A percentile compares a stretch with the other conserved stretches of the same genome.
phyloP scores from a whole-genome alignment of 37 sponge, comb jelly and placozoan genomes.

The Hormiphora californensis region DNA sequence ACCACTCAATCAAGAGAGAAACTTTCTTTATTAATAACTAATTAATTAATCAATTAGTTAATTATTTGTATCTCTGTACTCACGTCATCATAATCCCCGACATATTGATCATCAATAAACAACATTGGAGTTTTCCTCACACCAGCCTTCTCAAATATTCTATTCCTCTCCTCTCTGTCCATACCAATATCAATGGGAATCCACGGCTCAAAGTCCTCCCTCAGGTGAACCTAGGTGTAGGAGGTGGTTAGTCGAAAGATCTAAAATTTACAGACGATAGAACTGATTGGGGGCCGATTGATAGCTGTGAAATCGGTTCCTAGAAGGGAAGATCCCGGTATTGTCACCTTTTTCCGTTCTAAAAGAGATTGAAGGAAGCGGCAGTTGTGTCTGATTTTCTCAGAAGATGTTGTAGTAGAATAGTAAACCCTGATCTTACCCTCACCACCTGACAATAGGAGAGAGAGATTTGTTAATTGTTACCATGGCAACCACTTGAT shows the following conservation, averaged over 20 bases:
- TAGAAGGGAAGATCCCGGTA: background rate
- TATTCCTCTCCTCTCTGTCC: slow-evolving; percentile 46
- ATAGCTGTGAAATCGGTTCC: too few relatives aligned
- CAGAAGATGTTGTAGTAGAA: slow-evolving; percentile 43
- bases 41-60: too few relatives aligned
- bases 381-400: slow-evolving; percentile 47
- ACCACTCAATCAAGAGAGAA: too few relatives aligned
- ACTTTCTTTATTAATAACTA: too few relatives aligned
- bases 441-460: slow-evolving; percentile 23
- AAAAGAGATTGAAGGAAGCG: slow-evolving; percentile 12
- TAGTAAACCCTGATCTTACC: slow-evolving; percentile 53
- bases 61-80: too few relatives aligned
- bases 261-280: too few relatives aligned
- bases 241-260: too few relatives aligned
- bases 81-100: slow-evolving; percentile 40
- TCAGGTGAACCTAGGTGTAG: background rate
- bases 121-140: slow-evolving; percentile 40
- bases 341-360: slow-evolving; percentile 21
- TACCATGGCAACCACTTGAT: too few relatives aligned
- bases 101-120: slow-evolving; percentile 52
- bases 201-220: slow-evolving; percentile 55
- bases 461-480: too few relatives aligned
- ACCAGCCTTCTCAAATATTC: slow-evolving; percentile 53
- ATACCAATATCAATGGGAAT: slow-evolving; percentile 45
- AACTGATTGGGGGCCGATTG: too few relatives aligned